Conservation (phyloP, 1,140 invertebrate genomes). For the Venturia canescens region DNA sequence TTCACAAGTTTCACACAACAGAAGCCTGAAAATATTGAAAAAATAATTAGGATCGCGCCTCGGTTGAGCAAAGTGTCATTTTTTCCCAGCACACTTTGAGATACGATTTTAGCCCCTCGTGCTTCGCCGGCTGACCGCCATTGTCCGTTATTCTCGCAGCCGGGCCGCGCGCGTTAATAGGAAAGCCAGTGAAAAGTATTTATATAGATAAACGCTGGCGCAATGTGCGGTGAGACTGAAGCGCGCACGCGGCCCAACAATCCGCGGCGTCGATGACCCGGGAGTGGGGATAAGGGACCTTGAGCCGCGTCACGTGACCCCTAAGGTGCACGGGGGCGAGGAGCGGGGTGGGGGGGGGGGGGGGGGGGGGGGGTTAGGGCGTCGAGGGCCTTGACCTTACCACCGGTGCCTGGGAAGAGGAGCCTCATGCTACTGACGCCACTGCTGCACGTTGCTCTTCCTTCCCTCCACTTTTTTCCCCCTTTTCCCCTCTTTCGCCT, state of each 20-base stretch:
- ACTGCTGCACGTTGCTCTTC: slow-evolving; percentile 19
- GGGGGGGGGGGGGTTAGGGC: slow-evolving; percentile 61
- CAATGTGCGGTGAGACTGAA: slow-evolving; percentile 52
- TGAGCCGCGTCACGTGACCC: slow-evolving; percentile 76
- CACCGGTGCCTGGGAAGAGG: slow-evolving; percentile 52
- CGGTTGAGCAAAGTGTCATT: no score
- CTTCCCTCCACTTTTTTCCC: slow-evolving; percentile 33
- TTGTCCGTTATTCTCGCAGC: not conserved
- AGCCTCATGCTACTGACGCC: slow-evolving; percentile 41
- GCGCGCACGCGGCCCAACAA: slow-evolving; percentile 52
- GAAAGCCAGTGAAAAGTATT: not conserved
- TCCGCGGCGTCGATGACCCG: slow-evolving; percentile 19
- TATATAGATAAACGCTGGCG: slow-evolving; percentile 7
- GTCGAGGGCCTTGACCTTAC: slow-evolving; percentile 77
- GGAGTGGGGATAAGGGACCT: slow-evolving; percentile 75
- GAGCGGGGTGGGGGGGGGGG: not conserved
- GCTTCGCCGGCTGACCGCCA: no score
- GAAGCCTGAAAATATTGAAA: no score
- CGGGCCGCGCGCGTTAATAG: no score
- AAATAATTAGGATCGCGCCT: no score
- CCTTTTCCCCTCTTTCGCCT: slow-evolving; percentile 26
- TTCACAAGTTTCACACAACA: no score
- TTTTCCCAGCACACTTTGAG: no score
- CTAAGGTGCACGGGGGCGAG: slow-evolving; percentile 71
- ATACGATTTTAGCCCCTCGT: no score